These are phyloP conservation scores for Kradibia gibbosae DNA, from an alignment of 1,140 invertebrate genomes.

Conservation along the genomic window DNA sequence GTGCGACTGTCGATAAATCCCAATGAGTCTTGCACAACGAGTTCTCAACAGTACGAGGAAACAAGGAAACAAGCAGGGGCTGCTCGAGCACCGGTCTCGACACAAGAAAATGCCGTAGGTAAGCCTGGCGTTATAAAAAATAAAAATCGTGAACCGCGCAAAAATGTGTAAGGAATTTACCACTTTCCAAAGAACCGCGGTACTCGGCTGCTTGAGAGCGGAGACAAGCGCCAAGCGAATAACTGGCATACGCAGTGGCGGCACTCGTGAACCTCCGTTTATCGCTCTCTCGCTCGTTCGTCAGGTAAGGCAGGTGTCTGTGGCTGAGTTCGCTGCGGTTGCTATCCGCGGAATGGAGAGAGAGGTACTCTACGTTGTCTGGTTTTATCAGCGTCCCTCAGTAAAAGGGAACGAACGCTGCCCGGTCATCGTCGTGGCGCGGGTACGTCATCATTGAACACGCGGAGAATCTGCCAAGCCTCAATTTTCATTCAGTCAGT, in stretches of 20 bases:
- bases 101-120: not conserved
- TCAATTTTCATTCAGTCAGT: not conserved
- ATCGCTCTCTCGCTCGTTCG: not conserved
- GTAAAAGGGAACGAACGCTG: not conserved
- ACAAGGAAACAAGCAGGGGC: not conserved
- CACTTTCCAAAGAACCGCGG: conserved; percentile 30
- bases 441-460: not conserved
- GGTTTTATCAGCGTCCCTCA: too few species aligned
- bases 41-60: not conserved
- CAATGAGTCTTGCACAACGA: not conserved
- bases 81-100: not conserved
- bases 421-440: too few species aligned
- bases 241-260: not conserved
- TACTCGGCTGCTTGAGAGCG: not conserved
- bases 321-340: not conserved
- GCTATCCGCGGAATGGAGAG: not conserved
- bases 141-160: conserved; percentile 8
- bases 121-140: not conserved
- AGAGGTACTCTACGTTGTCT: not conserved
- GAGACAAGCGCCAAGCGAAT: not conserved
- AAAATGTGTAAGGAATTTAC: conserved; percentile 27
- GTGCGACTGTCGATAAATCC: not conserved
- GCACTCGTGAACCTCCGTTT: not conserved
- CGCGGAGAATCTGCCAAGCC: too few species aligned
- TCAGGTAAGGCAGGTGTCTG: conserved; percentile 31